phyloP scores from a whole-genome alignment of 1,140 invertebrate species.

The Tyrophagus putrescentiae region DNA sequence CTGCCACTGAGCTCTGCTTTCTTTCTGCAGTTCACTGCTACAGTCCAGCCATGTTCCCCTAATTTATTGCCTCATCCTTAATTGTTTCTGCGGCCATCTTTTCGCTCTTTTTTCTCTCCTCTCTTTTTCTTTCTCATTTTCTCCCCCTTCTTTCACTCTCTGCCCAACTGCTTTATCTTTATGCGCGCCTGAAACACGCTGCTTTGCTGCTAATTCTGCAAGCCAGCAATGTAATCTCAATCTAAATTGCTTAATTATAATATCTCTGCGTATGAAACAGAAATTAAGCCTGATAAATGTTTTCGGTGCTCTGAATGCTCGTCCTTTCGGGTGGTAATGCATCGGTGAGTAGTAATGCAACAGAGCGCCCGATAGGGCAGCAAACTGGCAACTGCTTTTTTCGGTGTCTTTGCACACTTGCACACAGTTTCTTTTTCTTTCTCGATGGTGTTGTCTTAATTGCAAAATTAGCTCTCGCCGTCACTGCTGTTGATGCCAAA shows the following conservation, averaged over 20 bases:
- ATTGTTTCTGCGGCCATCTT: conserved; percentile 2
- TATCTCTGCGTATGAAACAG: conserved; percentile 4
- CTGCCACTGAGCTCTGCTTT: no score
- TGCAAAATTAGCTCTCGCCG: not conserved
- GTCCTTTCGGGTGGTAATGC: not conserved
- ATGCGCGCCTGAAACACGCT: not conserved
- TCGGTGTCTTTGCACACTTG: conserved; percentile 10
- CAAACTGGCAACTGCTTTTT: not conserved
- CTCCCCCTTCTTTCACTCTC: not conserved
- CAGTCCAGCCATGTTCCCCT: not conserved
- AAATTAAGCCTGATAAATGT: conserved; percentile 14
- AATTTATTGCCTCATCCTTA: conserved; percentile 13
- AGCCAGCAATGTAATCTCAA: conserved; percentile 5
- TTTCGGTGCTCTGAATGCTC: no score
- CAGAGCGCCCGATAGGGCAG: no score
- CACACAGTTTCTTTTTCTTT: no score
- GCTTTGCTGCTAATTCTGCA: not conserved
- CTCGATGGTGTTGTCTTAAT: conserved; percentile 12
- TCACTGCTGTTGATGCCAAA: no score
- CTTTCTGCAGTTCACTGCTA: not conserved
- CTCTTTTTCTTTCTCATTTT: no score
- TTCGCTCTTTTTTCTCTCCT: not conserved
- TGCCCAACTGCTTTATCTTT: not conserved
- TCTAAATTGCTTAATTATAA: conserved; percentile 16
- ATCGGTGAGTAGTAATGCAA: no score